Conservation (phyloP, 2,797 vertebrate species). For the Poeciliopsis infans region DNA sequence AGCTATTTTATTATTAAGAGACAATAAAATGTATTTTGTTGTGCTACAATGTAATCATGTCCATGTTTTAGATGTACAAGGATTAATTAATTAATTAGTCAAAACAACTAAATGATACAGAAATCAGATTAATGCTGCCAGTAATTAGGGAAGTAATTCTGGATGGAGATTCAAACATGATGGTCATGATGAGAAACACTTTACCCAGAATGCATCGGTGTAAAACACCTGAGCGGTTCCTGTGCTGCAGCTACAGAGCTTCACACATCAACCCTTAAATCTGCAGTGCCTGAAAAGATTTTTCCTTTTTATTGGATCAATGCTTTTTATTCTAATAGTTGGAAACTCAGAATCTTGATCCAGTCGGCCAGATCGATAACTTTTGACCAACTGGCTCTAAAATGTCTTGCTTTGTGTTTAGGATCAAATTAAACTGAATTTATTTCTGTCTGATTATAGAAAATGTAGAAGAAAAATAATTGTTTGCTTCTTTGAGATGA, state of each 20-base stretch:
- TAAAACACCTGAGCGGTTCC: background rate
- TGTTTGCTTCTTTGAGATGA: background rate
- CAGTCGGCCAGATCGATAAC: background rate
- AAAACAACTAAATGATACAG: background rate
- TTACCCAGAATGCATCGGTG: background rate
- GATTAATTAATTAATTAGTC: background rate
- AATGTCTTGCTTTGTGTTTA: background rate
- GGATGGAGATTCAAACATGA: background rate
- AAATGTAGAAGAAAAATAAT: background rate
- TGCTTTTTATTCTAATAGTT: background rate
- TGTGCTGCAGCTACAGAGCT: background rate
- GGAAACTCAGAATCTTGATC: background rate
- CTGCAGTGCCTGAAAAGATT: background rate
- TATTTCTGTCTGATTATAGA: background rate
- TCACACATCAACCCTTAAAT: background rate
- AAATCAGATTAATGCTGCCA: background rate
- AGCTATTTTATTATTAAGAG: background rate
- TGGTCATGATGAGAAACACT: background rate
- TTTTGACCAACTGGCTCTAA: background rate
- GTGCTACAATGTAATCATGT: background rate
- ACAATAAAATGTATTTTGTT: background rate
- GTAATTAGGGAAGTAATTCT: background rate
- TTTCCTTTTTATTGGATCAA: background rate
- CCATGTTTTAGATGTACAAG: background rate
- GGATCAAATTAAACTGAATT: background rate